These are phyloP conservation scores for Pollenia labialis DNA, from an alignment of 2,888 invertebrate genomes.

Conservation along the genomic window DNA sequence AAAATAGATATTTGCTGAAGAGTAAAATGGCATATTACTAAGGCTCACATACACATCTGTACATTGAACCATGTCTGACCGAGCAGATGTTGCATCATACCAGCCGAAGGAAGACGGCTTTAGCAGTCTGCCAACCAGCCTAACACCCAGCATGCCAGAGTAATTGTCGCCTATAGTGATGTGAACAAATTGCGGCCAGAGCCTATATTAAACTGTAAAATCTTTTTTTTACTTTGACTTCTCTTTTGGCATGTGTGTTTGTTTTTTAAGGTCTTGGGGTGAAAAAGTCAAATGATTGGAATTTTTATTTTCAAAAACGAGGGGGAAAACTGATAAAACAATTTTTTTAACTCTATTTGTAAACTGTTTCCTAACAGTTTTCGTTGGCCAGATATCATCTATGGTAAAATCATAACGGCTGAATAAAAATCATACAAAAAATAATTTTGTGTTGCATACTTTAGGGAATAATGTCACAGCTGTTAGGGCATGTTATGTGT, in stretches of 20 bases:
- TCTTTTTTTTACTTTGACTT: conserved; percentile 24
- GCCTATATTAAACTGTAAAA: conserved; percentile 67
- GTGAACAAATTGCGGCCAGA: conserved; percentile 70
- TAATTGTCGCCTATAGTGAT: conserved; percentile 70
- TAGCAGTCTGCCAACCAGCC: neutral
- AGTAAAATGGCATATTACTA: conserved; percentile 63
- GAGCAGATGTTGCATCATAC: conserved; percentile 66
- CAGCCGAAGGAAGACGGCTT: neutral
- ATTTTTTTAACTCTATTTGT: conserved; percentile 43
- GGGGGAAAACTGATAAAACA: neutral
- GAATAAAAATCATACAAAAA: conserved; percentile 30
- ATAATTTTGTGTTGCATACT: conserved; percentile 58
- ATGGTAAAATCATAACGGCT: conserved; percentile 60
- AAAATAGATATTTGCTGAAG: neutral
- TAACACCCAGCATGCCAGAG: conserved; percentile 25
- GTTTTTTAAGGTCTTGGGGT: conserved; percentile 43
- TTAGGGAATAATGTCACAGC: conserved; percentile 72
- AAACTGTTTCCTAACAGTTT: conserved; percentile 49
- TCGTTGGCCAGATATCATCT: conserved; percentile 39
- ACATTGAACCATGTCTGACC: conserved; percentile 46
- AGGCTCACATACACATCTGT: conserved; percentile 20
- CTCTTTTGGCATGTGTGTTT: conserved; percentile 28
- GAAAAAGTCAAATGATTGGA: conserved; percentile 68
- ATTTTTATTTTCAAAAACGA: conserved; percentile 24
- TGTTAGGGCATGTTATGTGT: conserved; percentile 42